Evolutionary conservation across 2,113 vertebrate species (phyloP), one percentile per base, ranked within the genome.

Genomic region (Cryptotis parvus): DNA sequence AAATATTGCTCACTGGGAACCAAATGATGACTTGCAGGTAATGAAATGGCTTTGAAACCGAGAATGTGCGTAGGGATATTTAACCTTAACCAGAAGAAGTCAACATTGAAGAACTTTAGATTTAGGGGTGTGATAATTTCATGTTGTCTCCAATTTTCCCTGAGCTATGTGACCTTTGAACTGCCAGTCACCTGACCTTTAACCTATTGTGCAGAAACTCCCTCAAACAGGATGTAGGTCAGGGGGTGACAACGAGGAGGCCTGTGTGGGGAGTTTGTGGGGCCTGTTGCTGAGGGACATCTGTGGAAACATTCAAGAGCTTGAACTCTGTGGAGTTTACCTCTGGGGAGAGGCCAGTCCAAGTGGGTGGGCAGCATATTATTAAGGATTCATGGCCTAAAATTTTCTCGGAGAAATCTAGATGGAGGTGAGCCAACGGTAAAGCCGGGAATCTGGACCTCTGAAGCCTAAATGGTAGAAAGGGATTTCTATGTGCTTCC

Each of bases 381-480:
- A 55, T 33, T 72, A 55, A 65, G 72, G 45, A 18, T 29, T 72
- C 82, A 77, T 6, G 16, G 61, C 27, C 49, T 43, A 52, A 94
- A 78, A 89, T 74, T 29, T 52, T 77, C 41, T 43, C 39, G 52
- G n/a, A 72, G 72, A 65, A 92, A 91, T 83, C 77, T 83, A 90
- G 29, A 24, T 43, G 73, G 92, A 74, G 61, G 83, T 4, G 11
- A 55, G 73, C 75, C 72, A 24, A 24, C 10, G 14, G n/a, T 27
- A 20, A 78, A 82, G 74, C 31, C 65, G 72, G 41, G 91, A 94
- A 88, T 55, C 33, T 85, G 63, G 43, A n/a, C 31, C 35, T 20
- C 37, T 61, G 37, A 35, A 76, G 5, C 35, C 68, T 74, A 58
- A 83, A 52, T 12, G 29, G 39, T 37, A 79, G 83, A 81, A 68